Evolutionary conservation across 2,797 vertebrate species (phyloP).

Genomic region (Takifugu ocellatus): DNA sequence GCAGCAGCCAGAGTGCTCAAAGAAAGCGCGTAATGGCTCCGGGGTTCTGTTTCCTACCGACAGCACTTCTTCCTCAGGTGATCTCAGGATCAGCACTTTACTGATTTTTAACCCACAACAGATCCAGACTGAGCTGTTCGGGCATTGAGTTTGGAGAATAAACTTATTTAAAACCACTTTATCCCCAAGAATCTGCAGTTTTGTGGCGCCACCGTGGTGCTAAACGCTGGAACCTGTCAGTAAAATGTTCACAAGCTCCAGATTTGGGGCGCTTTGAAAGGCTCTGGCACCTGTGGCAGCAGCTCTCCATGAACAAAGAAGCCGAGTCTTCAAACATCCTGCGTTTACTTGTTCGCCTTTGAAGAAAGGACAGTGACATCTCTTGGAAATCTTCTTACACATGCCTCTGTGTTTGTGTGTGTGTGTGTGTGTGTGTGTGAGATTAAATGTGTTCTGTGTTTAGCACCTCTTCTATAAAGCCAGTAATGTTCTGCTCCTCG

Average conservation of each 20-base stretch:
- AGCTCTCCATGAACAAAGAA: conserved; percentile 18
- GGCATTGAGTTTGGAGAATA: too few relatives aligned
- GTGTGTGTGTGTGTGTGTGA: background rate
- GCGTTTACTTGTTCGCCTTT: conserved; percentile 12
- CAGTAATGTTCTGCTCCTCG: too few relatives aligned
- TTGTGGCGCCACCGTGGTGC: conserved; percentile 35
- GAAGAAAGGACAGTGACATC: conserved; percentile 24
- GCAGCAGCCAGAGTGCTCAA: background rate
- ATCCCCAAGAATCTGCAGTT: conserved; percentile 31
- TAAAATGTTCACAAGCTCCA: conserved; percentile 50
- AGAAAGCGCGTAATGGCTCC: conserved; percentile 1
- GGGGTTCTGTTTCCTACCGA: conserved; percentile 18
- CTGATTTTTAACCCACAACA: too few relatives aligned
- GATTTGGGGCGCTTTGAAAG: conserved; percentile 50
- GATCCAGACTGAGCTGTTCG: background rate
- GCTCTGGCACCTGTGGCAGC: conserved; percentile 33
- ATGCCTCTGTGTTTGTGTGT: background rate
- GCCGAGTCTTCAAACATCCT: conserved; percentile 20
- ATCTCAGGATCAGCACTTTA: conserved; percentile 11
- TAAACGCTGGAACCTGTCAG: conserved; percentile 35
- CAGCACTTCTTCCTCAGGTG: conserved; percentile 13
- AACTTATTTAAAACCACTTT: background rate
- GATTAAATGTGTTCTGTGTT: background rate
- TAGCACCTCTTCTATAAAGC: too few relatives aligned
- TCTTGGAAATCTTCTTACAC: background rate